A percentile compares a stretch with the other conserved stretches of the same genome.
These are phyloP conservation scores for Sander lucioperca DNA, from an alignment of 2,113 vertebrate species.

Conservation along the genomic window DNA sequence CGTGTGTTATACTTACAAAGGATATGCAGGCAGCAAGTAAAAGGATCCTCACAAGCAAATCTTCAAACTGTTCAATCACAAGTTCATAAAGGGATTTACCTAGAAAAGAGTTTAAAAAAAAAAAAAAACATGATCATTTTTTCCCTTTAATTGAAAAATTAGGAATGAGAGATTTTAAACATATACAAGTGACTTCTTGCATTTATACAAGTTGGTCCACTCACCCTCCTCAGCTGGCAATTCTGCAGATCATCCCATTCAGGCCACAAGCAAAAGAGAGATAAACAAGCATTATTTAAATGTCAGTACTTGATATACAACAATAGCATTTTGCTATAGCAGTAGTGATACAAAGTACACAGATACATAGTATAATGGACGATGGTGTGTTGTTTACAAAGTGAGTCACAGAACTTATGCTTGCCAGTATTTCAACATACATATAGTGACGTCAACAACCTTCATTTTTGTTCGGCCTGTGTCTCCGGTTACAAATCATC, in stretches of 20 bases:
- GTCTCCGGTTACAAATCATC: slow-evolving; percentile 20
- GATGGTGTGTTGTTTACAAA: not conserved
- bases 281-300: slow-evolving; percentile 26
- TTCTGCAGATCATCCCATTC: slow-evolving; percentile 85
- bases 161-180: not conserved
- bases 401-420: slow-evolving; percentile 1
- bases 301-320: not conserved
- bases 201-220: slow-evolving; percentile 21
- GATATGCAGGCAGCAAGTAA: slow-evolving; percentile 98
- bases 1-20: slow-evolving; percentile 91
- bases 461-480: slow-evolving; percentile 18
- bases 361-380: not conserved
- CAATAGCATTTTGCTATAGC: not conserved
- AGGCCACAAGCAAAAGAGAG: slow-evolving; percentile 59
- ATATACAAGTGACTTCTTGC: not conserved
- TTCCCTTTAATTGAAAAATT: not conserved
- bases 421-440: slow-evolving; percentile 45
- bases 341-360: not conserved
- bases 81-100: slow-evolving; percentile 97
- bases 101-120: slow-evolving; percentile 64
- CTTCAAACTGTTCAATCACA: slow-evolving; percentile 98
- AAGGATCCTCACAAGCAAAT: slow-evolving; percentile 97
- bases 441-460: slow-evolving; percentile 66
- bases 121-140: not conserved
- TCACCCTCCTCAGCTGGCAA: slow-evolving; percentile 97